A percentile compares a stretch with the other conserved stretches of the same genome.
Conservation (phyloP, 2,113 vertebrate species). For the Garra rufa region DNA sequence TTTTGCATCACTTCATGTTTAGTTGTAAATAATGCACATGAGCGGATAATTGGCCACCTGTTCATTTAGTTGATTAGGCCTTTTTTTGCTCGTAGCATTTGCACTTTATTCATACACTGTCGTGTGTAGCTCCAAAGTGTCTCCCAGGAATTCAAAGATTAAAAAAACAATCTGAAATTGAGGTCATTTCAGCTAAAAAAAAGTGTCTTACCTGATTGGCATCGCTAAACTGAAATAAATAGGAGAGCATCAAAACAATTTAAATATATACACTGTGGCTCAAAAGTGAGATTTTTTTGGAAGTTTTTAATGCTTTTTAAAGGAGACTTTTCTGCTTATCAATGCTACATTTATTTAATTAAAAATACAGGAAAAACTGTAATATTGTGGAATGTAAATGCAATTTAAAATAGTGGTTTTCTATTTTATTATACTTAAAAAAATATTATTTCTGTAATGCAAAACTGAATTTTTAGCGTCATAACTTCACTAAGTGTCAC, state of each 20-base stretch:
- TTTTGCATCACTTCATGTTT: neutral
- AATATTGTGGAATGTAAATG: too few relatives aligned
- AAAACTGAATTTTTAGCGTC: too few relatives aligned
- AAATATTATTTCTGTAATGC: too few relatives aligned
- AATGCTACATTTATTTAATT: too few relatives aligned
- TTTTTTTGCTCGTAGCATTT: conserved; percentile 42
- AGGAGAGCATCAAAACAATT: neutral
- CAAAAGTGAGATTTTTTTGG: too few relatives aligned
- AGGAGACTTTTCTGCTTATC: too few relatives aligned
- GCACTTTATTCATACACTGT: conserved; percentile 50
- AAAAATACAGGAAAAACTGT: too few relatives aligned
- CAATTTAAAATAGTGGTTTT: too few relatives aligned
- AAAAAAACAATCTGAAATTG: neutral
- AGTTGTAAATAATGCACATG: conserved; percentile 48
- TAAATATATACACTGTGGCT: too few relatives aligned
- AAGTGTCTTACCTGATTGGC: neutral
- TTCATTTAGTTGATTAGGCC: conserved; percentile 19
- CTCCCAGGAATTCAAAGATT: neutral
- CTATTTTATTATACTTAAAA: too few relatives aligned
- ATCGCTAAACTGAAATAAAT: neutral
- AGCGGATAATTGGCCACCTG: conserved; percentile 17
- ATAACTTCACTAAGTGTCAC: too few relatives aligned
- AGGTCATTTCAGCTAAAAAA: neutral
- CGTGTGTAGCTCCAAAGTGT: neutral
- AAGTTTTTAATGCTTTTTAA: too few relatives aligned